Conservation (phyloP, 2,113 vertebrate genomes). For the Hippocampus barbouri region DNA sequence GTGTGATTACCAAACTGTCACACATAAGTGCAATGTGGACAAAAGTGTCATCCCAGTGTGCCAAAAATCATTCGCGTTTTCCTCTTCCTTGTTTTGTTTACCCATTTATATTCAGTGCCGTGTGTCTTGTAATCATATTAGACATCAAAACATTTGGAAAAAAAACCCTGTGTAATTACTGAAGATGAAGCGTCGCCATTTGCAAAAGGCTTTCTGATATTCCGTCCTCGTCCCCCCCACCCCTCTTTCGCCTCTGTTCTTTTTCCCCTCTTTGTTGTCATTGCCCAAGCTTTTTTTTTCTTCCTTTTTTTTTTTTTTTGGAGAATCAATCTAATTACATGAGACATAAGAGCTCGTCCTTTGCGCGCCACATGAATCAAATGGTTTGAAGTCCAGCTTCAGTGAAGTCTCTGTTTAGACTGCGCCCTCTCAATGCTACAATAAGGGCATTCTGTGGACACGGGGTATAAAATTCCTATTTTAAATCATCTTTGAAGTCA, state of each 20-base stretch:
- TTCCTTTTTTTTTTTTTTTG: not conserved
- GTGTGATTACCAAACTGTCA: conserved; percentile 32
- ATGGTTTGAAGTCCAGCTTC: conserved; percentile 13
- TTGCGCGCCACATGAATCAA: conserved; percentile 27
- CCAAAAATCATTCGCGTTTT: not conserved
- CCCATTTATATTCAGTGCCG: conserved; percentile 18
- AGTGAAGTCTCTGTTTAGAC: not conserved
- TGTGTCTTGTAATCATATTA: conserved; percentile 19
- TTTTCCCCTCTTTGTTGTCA: conserved; percentile 9
- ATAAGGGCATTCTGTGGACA: not conserved
- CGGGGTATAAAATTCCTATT: not conserved
- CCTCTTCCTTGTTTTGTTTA: conserved; percentile 21
- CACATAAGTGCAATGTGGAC: conserved; percentile 1
- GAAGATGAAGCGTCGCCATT: conserved; percentile 6
- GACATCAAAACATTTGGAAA: conserved; percentile 30
- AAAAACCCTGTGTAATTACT: conserved; percentile 9
- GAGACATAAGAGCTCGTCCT: conserved; percentile 27
- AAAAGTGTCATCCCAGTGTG: conserved; percentile 6
- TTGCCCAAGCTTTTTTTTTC: conserved; percentile 2
- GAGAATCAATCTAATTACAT: conserved; percentile 29
- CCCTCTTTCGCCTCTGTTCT: not conserved
- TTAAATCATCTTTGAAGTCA: not conserved
- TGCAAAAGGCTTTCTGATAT: conserved; percentile 10
- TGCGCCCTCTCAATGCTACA: not conserved
- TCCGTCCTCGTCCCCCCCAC: not conserved